Conservation (phyloP, 2,797 vertebrate genomes). For the Sebastes matsubarae region DNA sequence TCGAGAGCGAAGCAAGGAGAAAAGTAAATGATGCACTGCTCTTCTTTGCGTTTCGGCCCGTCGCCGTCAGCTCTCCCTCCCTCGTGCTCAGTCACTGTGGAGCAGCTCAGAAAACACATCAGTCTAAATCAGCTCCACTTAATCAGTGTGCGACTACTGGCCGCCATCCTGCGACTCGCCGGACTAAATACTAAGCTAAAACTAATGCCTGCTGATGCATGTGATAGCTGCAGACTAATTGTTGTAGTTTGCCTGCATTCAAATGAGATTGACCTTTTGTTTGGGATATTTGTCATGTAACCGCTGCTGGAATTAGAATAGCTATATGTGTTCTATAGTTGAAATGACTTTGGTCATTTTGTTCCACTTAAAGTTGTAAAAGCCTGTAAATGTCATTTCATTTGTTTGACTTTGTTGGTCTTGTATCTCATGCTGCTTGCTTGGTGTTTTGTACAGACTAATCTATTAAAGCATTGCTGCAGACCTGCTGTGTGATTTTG, state of each 20-base stretch:
- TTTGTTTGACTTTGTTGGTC: background rate
- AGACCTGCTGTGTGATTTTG: background rate
- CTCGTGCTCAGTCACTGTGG: slow-evolving; percentile 59
- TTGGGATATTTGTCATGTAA: slow-evolving; percentile 53
- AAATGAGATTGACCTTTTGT: slow-evolving; percentile 60
- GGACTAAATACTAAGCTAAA: slow-evolving; percentile 54
- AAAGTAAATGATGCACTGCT: slow-evolving; percentile 70
- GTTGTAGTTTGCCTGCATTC: slow-evolving; percentile 48
- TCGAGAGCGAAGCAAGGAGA: slow-evolving; percentile 62
- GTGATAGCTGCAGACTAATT: slow-evolving; percentile 65
- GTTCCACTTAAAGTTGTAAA: background rate
- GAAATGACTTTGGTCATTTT: slow-evolving; percentile 13
- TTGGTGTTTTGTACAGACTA: background rate
- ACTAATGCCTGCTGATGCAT: slow-evolving; percentile 65
- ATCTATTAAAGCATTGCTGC: background rate
- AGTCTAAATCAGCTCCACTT: slow-evolving; percentile 70
- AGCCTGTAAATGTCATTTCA: background rate
- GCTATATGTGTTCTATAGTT: slow-evolving; percentile 17
- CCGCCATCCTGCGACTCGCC: slow-evolving; percentile 32
- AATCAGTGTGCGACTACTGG: slow-evolving; percentile 59
- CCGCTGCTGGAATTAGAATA: slow-evolving; percentile 25
- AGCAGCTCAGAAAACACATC: slow-evolving; percentile 68
- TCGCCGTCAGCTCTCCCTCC: slow-evolving; percentile 36
- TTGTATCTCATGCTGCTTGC: background rate
- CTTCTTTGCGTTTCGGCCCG: slow-evolving; percentile 40